These are phyloP conservation scores for Maniola hyperantus DNA, from an alignment of 2,888 invertebrate species.

Conservation along the genomic window DNA sequence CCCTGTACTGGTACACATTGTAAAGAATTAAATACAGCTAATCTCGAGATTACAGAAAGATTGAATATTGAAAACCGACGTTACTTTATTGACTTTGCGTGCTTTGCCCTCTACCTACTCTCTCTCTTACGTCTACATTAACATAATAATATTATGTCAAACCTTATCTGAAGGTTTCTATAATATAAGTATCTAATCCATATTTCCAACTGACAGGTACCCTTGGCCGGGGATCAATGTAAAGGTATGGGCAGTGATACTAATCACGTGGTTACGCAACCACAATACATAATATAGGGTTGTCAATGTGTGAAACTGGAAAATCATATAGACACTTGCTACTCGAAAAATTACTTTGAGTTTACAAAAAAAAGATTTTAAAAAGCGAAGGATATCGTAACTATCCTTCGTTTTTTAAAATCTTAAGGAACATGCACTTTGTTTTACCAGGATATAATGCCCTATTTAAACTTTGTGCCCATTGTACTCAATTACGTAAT, in stretches of 20 bases:
- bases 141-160: not conserved
- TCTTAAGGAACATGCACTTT: no score
- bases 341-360: no score
- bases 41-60: no score
- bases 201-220: constrained; percentile 29
- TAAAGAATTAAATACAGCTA: no score
- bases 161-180: constrained; percentile 11
- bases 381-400: no score
- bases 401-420: no score
- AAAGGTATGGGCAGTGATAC: constrained; percentile 31
- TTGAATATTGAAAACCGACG: not conserved
- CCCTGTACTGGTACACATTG: no score
- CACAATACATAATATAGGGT: constrained; percentile 16
- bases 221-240: constrained; percentile 37
- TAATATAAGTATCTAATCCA: constrained; percentile 21
- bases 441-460: no score
- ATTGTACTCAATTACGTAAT: not conserved
- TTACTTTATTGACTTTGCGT: not conserved
- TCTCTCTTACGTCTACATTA: constrained; percentile 5
- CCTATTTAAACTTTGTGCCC: not conserved
- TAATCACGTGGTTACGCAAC: constrained; percentile 34
- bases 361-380: not conserved
- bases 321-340: not conserved
- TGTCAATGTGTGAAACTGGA: not conserved
- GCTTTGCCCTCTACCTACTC: not conserved